Conservation (phyloP, 2,797 vertebrate genomes). For the Cyclopterus lumpus region DNA sequence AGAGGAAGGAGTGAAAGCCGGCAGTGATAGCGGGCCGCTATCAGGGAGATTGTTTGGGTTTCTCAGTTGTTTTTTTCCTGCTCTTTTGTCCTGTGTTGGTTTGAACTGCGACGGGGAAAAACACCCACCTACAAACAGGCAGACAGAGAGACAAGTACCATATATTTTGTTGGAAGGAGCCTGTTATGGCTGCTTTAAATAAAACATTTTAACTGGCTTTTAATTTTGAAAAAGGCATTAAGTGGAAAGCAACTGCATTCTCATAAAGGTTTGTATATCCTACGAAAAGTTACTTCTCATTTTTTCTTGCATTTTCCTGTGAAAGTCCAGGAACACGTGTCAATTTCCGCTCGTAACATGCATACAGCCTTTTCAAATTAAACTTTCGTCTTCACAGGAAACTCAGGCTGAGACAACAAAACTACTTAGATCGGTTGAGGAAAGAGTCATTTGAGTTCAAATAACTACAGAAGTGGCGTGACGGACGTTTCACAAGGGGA, state of each 20-base stretch:
- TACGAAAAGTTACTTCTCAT: neutral
- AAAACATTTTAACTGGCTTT: too few species aligned
- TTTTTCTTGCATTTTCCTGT: too few species aligned
- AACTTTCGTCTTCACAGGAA: neutral
- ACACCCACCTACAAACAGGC: neutral
- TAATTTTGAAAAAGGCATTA: too few species aligned
- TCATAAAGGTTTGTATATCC: too few species aligned
- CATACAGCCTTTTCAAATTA: too few species aligned
- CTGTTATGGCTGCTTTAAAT: neutral
- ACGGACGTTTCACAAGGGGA: too few species aligned
- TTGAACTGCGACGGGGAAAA: neutral
- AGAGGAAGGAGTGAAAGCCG: conserved; percentile 13
- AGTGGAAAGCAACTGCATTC: too few species aligned
- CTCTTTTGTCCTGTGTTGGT: neutral
- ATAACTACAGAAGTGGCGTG: too few species aligned
- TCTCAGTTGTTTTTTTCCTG: neutral
- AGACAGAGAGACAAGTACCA: neutral
- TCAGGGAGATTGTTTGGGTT: neutral
- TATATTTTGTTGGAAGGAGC: too few species aligned
- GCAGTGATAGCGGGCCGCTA: neutral
- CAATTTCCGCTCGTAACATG: too few species aligned
- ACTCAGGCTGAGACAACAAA: neutral
- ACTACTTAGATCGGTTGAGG: neutral
- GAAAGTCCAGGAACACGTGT: too few species aligned
- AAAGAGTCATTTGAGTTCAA: neutral